Evolutionary conservation across 92 coral and sea anemone species (phyloP).

Genomic region (Galaxea fascicularis): DNA sequence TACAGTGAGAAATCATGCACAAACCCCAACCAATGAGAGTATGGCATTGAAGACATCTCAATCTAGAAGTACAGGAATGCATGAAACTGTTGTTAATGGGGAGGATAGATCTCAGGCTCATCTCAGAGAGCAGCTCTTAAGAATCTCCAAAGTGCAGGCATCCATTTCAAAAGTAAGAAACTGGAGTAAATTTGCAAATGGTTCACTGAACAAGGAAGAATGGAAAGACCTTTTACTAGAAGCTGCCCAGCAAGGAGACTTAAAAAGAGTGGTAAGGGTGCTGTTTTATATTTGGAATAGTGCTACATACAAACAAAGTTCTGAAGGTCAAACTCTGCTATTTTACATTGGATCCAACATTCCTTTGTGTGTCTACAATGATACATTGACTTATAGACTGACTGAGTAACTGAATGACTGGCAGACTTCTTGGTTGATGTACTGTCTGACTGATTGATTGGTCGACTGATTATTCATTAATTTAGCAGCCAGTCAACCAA

Average conservation of each 20-base stretch:
- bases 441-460: not conserved
- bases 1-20: constrained; percentile 34
- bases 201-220: constrained; percentile 41
- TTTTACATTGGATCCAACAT: too few species aligned
- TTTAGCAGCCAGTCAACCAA: not conserved
- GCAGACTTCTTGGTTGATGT: not conserved
- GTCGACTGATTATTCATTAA: not conserved
- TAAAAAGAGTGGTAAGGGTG: constrained; percentile 77
- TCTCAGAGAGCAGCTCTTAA: constrained; percentile 31
- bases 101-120: constrained; percentile 12
- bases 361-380: too few species aligned
- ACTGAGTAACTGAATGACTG: not conserved
- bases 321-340: not conserved
- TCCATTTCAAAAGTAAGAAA: constrained; percentile 80
- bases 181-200: constrained; percentile 76
- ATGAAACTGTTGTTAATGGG: constrained; percentile 35
- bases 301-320: not conserved
- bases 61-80: constrained; percentile 1
- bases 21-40: constrained; percentile 18
- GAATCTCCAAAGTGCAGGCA: constrained; percentile 60
- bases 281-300: not conserved
- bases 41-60: constrained; percentile 5
- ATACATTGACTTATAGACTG: not conserved
- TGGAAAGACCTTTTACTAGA: constrained; percentile 68
- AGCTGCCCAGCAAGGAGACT: constrained; percentile 88